Percentiles rank a stretch among this genome's conserved stretches.
phyloP scores from a whole-genome alignment of 2,797 vertebrate genomes.

The Mormyrops boulengeri region DNA sequence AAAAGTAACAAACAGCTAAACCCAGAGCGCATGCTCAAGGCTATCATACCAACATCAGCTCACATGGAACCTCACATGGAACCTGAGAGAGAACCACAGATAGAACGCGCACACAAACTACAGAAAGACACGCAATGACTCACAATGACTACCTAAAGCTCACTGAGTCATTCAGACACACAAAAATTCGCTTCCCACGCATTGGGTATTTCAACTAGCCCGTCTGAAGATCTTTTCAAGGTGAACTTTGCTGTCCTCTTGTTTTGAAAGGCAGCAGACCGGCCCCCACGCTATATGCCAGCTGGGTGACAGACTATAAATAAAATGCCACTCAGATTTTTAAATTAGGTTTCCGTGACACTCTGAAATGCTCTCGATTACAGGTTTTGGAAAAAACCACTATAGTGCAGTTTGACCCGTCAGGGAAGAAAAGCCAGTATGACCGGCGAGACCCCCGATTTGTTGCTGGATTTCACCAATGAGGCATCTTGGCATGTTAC shows the following conservation, averaged over 20 bases:
- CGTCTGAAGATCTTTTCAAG: constrained; percentile 5
- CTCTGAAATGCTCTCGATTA: neutral
- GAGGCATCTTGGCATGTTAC: neutral
- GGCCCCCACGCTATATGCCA: neutral
- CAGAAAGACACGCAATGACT: constrained; percentile 7
- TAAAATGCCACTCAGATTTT: neutral
- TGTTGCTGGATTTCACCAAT: neutral
- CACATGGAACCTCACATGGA: neutral
- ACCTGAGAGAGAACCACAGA: neutral
- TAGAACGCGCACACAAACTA: neutral
- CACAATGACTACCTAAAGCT: constrained; percentile 21
- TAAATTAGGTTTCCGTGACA: constrained; percentile 13
- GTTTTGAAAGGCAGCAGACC: neutral
- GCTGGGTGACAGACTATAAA: neutral
- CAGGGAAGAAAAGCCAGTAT: neutral
- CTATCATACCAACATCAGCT: neutral
- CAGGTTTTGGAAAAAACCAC: neutral
- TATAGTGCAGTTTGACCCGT: neutral
- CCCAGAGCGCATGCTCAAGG: neutral
- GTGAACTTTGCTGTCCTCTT: neutral
- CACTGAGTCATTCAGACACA: constrained; percentile 22
- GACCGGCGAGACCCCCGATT: no score
- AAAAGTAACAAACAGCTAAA: neutral
- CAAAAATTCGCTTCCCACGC: constrained; percentile 15
- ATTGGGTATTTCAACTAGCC: neutral